Base-by-base conservation (phyloP, 1,140 invertebrate species). In the Leguminivora glycinivorella region DNA sequence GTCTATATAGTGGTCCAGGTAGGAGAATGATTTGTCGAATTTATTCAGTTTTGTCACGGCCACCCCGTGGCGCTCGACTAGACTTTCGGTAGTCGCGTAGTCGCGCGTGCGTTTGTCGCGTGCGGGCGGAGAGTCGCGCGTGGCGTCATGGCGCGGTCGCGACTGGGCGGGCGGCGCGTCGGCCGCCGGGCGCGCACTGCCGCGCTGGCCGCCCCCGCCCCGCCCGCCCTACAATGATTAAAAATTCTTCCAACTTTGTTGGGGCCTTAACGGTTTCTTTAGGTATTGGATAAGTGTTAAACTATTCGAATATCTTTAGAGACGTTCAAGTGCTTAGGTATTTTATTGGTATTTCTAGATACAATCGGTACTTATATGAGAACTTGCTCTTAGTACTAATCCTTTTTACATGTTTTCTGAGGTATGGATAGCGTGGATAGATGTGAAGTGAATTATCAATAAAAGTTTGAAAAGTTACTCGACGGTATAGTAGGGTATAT, bases 21-120 rank as follows among this genome's bases (percentile, higher is more conserved):
- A 90, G 71, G 88, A 91, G 83, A 83, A 85, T 78, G 89, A 91
- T 84, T 91, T 91, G 89, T 91, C 88, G 87, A 91, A 91, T 84
- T 91, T 90, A 91, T 91, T 91, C 89, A 91, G 89, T 88, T 91
- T 91, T 79, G 87, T 79, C n/a, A n/a, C n/a, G n/a, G n/a, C n/a
- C n/a, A n/a, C n/a, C n/a, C n/a, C n/a, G n/a, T n/a, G n/a, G n/a
- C n/a, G n/a, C n/a, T n/a, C n/a, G n/a, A n/a, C n/a, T n/a, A n/a
- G n/a, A n/a, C n/a, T n/a, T n/a, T n/a, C n/a, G 79, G 75, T 79
- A 78, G 80, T 73, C 72, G 68, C 72, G 82, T 63, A 76, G 79
- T 70, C 75, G 74, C 71, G 56, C 69, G 73, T 69, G 71, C 38
- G 72, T 22, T 71, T 72, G 68, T 40, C 14, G 73, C 67, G 75